Conservation (phyloP, 1,140 invertebrate species). For the Drosophila mayri region DNA sequence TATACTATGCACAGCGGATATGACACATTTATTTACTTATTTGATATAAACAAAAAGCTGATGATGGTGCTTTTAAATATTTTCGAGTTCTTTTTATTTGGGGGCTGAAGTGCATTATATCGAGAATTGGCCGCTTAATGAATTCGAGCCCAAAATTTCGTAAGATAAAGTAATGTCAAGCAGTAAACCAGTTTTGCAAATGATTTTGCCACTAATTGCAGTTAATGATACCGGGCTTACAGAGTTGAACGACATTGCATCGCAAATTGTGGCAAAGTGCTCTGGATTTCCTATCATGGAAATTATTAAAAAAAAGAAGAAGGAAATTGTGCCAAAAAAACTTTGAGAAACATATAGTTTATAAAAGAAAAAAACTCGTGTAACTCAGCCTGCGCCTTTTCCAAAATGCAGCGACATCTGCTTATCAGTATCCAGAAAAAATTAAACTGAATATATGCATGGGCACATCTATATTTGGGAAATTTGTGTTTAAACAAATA, state of each 20-base stretch:
- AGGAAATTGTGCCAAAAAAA: neutral
- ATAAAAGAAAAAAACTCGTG: neutral
- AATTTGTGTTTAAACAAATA: too few relatives aligned
- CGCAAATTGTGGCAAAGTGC: neutral
- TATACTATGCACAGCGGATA: conserved; percentile 25
- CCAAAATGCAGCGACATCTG: neutral
- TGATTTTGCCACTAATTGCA: conserved; percentile 30
- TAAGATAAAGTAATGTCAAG: conserved; percentile 29
- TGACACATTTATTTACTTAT: conserved; percentile 20
- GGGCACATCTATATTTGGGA: too few relatives aligned
- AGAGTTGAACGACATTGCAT: conserved; percentile 42
- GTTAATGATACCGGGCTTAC: conserved; percentile 14
- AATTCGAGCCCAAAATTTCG: conserved; percentile 26
- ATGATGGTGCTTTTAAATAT: conserved; percentile 12
- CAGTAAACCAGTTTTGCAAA: conserved; percentile 39
- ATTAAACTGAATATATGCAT: neutral
- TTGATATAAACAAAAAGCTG: conserved; percentile 9
- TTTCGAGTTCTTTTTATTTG: conserved; percentile 6
- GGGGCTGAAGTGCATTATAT: conserved; percentile 8
- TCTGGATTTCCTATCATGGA: conserved; percentile 11
- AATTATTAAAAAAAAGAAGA: neutral
- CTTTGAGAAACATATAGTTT: neutral
- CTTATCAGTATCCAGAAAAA: neutral
- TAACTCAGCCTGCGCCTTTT: neutral
- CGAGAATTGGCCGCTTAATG: conserved; percentile 27